Conservation (phyloP, 1,140 invertebrate genomes). For the Zelostemma sp. region DNA sequence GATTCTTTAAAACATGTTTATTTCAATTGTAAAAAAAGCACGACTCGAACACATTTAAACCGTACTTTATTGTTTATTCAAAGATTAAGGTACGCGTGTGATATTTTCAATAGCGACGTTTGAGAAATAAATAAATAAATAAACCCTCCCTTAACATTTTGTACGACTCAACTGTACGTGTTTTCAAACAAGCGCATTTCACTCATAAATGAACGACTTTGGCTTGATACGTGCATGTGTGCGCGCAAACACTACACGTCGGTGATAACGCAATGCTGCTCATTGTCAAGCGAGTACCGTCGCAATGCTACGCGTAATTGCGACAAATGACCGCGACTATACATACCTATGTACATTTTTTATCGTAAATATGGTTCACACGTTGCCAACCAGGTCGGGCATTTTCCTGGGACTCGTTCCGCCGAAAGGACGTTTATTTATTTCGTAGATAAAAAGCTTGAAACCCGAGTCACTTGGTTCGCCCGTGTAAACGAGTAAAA, state of each 20-base stretch:
- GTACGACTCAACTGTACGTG: conserved; percentile 28
- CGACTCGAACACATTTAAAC: not conserved
- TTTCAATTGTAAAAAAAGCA: not conserved
- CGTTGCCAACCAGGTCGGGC: conserved; percentile 3
- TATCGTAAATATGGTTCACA: conserved; percentile 8
- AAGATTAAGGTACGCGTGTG: not conserved
- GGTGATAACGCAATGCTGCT: conserved; percentile 31
- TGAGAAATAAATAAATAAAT: conserved; percentile 37
- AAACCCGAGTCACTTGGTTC: too few species aligned
- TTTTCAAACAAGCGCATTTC: conserved; percentile 31
- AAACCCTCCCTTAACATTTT: conserved; percentile 5
- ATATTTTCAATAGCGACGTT: conserved; percentile 2
- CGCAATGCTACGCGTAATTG: not conserved
- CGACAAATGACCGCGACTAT: conserved; percentile 23
- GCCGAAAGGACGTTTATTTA: not conserved
- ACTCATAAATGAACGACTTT: conserved; percentile 58
- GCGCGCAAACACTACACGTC: conserved; percentile 28
- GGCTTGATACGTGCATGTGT: conserved; percentile 58
- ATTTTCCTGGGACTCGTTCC: conserved; percentile 12
- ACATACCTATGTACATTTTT: conserved; percentile 39
- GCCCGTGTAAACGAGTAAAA: too few species aligned
- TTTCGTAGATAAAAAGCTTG: conserved; percentile 15
- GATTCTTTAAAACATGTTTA: not conserved
- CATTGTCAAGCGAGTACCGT: conserved; percentile 30
- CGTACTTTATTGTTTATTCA: not conserved